phyloP scores from a whole-genome alignment of 1,140 invertebrate genomes.

The Drosophila tani region DNA sequence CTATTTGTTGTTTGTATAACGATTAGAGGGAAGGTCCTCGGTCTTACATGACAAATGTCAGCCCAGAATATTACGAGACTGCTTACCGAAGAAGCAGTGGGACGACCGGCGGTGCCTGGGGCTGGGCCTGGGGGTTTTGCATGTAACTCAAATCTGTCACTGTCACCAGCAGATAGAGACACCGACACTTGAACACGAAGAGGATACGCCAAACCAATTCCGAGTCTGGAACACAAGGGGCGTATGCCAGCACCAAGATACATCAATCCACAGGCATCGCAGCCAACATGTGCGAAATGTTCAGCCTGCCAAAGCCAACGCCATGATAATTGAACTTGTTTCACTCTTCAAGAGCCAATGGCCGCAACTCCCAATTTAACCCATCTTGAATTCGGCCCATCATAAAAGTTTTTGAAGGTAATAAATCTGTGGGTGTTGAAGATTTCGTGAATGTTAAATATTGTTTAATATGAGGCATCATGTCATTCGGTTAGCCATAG shows the following conservation, averaged over 20 bases:
- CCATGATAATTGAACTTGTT: constrained; percentile 32
- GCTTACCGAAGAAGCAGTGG: constrained; percentile 17
- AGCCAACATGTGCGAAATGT: constrained; percentile 26
- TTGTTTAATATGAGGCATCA: not conserved
- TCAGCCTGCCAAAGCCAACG: constrained; percentile 14
- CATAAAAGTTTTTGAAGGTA: not conserved
- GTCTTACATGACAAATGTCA: constrained; percentile 1
- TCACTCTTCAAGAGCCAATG: not conserved
- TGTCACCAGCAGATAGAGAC: constrained; percentile 31
- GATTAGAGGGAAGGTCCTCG: not conserved
- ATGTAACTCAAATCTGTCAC: constrained; percentile 42
- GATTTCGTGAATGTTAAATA: not conserved
- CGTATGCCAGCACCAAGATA: constrained; percentile 20
- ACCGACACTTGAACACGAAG: constrained; percentile 12
- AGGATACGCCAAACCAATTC: constrained; percentile 4
- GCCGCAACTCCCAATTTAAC: not conserved
- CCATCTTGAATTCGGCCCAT: not conserved
- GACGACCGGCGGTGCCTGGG: no score
- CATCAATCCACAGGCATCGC: constrained; percentile 21
- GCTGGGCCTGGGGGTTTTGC: constrained; percentile 4
- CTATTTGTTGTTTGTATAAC: constrained; percentile 8
- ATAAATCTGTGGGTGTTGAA: not conserved
- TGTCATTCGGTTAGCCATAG: not conserved
- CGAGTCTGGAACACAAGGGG: constrained; percentile 9
- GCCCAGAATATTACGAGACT: constrained; percentile 14